Evolutionary conservation across 2,113 vertebrate genomes (phyloP).

Genomic region (Heterocephalus glaber): DNA sequence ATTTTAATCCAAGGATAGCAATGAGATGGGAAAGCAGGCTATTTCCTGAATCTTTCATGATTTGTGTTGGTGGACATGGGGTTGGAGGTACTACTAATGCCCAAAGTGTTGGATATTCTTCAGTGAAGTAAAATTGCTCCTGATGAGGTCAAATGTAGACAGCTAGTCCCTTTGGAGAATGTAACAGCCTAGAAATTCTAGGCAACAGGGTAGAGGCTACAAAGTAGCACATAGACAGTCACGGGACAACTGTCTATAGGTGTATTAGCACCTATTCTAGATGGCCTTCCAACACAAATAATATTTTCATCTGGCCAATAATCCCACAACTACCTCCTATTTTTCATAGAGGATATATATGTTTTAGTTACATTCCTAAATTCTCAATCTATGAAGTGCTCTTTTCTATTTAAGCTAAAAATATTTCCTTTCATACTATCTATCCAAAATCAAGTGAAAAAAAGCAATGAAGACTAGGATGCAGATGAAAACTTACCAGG

Average conservation of each 20-base stretch:
- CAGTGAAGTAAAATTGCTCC: background rate
- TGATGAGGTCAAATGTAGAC: background rate
- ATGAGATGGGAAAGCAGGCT: background rate
- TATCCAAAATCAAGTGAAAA: conserved; percentile 59
- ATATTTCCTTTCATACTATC: conserved; percentile 47
- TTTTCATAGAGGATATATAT: background rate
- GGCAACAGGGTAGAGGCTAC: background rate
- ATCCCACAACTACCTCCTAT: background rate
- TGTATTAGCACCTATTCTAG: background rate
- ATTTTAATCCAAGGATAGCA: background rate
- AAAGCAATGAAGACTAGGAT: conserved; percentile 72
- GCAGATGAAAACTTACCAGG: conserved; percentile 76
- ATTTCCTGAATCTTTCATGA: background rate
- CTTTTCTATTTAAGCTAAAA: conserved; percentile 52
- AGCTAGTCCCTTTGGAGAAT: background rate
- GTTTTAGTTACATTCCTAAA: background rate
- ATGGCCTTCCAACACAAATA: background rate
- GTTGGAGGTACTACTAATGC: background rate
- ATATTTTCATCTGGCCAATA: background rate
- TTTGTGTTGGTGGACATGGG: background rate
- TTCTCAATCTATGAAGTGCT: background rate
- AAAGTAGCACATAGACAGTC: background rate
- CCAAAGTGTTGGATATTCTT: background rate
- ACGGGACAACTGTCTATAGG: background rate
- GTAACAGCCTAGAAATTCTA: background rate